Conservation (phyloP, 2,113 vertebrate species). For the Oreochromis spilurus region DNA sequence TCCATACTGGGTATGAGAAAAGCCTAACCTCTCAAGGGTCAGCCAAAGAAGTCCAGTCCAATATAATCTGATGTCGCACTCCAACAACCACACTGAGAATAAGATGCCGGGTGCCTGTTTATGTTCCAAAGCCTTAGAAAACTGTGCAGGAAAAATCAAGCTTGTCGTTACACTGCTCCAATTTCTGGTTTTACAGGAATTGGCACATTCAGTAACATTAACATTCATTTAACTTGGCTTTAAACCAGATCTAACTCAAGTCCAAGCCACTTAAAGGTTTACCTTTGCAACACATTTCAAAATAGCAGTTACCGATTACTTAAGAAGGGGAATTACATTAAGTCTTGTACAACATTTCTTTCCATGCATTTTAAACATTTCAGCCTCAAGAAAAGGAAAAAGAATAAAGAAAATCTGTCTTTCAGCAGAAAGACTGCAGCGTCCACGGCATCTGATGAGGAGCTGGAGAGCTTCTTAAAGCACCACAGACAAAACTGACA, state of each 20-base stretch:
- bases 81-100: slow-evolving; percentile 32
- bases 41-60: slow-evolving; percentile 52
- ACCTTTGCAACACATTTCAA: neutral
- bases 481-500: neutral
- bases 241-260: neutral
- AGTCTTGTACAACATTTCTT: neutral
- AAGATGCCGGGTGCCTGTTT: slow-evolving; percentile 35
- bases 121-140: slow-evolving; percentile 1
- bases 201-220: slow-evolving; percentile 12
- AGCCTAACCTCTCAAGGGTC: slow-evolving; percentile 38
- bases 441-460: neutral
- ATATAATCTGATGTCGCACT: slow-evolving; percentile 41
- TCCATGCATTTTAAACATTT: neutral
- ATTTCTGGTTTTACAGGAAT: slow-evolving; percentile 1
- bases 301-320: neutral
- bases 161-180: slow-evolving; percentile 8
- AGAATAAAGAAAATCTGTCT: neutral
- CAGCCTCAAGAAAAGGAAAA: neutral
- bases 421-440: neutral
- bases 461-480: slow-evolving; percentile 30
- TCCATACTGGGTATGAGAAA: slow-evolving; percentile 33
- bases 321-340: neutral
- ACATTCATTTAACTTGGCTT: slow-evolving; percentile 12
- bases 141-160: neutral
- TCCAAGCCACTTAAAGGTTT: neutral